Percentiles rank a stretch among this genome's conserved stretches.
phyloP scores from a whole-genome alignment of 2,797 vertebrate species.

The Anguilla marmorata region DNA sequence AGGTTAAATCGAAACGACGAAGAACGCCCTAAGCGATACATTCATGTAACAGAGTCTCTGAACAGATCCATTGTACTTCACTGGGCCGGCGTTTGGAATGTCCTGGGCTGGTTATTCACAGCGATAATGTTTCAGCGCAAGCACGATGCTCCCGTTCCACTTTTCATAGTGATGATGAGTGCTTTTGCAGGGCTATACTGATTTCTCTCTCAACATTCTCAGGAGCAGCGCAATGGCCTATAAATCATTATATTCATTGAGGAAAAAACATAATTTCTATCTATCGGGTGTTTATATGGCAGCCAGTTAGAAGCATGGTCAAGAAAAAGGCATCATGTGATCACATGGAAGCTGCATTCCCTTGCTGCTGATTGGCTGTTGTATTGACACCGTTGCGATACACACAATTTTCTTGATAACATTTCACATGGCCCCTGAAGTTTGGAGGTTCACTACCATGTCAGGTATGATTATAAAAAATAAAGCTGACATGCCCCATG shows the following conservation, averaged over 20 bases:
- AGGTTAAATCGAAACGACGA: background rate
- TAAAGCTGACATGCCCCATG: background rate
- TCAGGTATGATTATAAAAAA: background rate
- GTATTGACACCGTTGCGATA: no score
- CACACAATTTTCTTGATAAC: no score
- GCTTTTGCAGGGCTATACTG: no score
- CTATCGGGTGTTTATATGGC: no score
- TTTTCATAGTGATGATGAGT: background rate
- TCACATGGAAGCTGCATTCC: no score
- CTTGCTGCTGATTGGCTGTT: no score
- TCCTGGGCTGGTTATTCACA: background rate
- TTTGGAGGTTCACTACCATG: no score
- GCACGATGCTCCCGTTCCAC: background rate
- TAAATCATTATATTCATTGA: background rate
- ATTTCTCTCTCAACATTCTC: background rate
- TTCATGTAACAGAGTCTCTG: background rate
- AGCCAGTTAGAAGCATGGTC: no score
- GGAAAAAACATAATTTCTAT: background rate
- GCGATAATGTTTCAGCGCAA: background rate
- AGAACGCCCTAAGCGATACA: background rate
- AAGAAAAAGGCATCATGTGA: no score
- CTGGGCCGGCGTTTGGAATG: background rate
- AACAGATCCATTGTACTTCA: background rate
- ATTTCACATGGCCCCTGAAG: no score
- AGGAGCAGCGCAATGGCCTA: background rate